phyloP scores from a whole-genome alignment of 2,113 vertebrate genomes.

The Alligator mississippiensis region DNA sequence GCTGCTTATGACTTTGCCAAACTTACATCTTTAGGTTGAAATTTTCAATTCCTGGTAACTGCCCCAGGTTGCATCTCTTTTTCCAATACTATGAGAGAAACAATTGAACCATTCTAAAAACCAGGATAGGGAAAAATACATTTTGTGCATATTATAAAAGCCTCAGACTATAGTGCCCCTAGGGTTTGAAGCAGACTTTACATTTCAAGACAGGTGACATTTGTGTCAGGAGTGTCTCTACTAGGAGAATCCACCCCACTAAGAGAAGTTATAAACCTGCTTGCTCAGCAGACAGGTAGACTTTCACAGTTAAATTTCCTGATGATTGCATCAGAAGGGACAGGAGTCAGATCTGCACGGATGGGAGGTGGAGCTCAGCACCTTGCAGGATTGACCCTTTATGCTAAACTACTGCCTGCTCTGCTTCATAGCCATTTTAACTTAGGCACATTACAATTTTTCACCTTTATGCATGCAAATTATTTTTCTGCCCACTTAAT shows the following conservation, averaged over 20 bases:
- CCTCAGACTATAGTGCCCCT: too few species aligned
- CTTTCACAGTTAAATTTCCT: neutral
- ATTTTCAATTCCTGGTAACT: neutral
- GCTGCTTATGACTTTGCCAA: neutral
- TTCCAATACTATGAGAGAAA: neutral
- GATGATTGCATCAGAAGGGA: neutral
- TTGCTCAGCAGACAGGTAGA: neutral
- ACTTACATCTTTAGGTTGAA: neutral
- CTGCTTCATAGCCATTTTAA: neutral
- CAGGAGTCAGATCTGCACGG: neutral
- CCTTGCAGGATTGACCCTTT: neutral
- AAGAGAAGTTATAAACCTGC: neutral
- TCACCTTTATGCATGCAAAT: neutral
- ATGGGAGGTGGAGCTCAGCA: neutral
- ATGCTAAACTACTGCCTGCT: neutral
- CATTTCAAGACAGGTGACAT: neutral
- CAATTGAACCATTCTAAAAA: neutral
- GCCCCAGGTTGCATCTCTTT: neutral
- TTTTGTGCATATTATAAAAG: neutral
- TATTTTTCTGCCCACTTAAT: neutral
- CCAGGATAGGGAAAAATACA: neutral
- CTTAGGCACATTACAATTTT: accelerated
- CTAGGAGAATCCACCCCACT: neutral
- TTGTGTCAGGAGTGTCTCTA: neutral
- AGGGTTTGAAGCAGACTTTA: too few species aligned